phyloP scores from a whole-genome alignment of 2,113 vertebrate species.

The Catagonus wagneri region DNA sequence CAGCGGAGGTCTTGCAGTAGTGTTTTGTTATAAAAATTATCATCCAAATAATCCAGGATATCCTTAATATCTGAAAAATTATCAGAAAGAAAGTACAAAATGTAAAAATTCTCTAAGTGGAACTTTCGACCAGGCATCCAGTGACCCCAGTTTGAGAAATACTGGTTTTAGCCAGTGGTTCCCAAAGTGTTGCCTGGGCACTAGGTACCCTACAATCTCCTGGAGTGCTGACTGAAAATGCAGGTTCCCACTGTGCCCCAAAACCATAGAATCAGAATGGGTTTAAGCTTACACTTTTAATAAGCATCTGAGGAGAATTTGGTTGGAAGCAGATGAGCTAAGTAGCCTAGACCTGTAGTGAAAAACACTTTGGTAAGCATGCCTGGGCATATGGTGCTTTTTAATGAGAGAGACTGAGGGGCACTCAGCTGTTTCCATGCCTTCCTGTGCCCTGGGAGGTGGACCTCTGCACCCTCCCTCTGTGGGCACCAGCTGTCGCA shows the following conservation, averaged over 20 bases:
- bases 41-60: neutral
- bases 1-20: neutral
- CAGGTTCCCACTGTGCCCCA: neutral
- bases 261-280: neutral
- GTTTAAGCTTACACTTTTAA: neutral
- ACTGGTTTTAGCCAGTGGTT: neutral
- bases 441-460: neutral
- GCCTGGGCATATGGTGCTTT: neutral
- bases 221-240: neutral
- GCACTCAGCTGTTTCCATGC: neutral
- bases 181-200: neutral
- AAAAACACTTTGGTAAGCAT: neutral
- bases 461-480: neutral
- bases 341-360: neutral
- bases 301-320: neutral
- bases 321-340: neutral
- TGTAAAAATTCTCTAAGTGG: neutral
- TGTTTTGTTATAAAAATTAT: neutral
- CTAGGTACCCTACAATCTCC: neutral
- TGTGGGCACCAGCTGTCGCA: neutral
- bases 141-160: neutral
- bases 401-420: constrained; percentile 17
- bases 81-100: neutral
- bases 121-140: neutral
- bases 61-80: constrained; percentile 22